These are phyloP conservation scores for Laticauda laticaudata DNA, from an alignment of 2,113 vertebrate species.

Conservation along the genomic window DNA sequence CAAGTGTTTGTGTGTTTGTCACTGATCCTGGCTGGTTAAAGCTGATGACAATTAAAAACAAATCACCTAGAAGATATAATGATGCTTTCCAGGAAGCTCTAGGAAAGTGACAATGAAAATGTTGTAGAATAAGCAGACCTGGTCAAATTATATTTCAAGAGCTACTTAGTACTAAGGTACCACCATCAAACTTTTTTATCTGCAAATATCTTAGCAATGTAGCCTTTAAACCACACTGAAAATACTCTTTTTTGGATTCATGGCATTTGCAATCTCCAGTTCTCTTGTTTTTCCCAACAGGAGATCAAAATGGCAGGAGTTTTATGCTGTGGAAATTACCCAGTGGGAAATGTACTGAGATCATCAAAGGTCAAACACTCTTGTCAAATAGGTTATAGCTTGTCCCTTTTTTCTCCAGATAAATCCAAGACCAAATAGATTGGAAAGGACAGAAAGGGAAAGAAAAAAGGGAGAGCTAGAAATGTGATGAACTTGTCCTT, in stretches of 20 bases:
- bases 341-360: slow-evolving; percentile 7
- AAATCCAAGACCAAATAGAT: slow-evolving; percentile 28
- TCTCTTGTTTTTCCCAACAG: background rate
- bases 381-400: background rate
- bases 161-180: background rate
- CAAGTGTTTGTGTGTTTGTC: background rate
- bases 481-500: slow-evolving; percentile 24
- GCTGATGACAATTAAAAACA: background rate
- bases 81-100: background rate
- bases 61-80: background rate
- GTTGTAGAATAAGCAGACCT: background rate
- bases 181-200: background rate
- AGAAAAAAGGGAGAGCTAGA: slow-evolving; percentile 5
- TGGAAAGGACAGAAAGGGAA: slow-evolving; percentile 13
- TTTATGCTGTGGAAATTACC: background rate
- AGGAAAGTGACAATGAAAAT: background rate
- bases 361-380: slow-evolving; percentile 4
- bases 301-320: fast-evolving
- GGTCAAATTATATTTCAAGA: background rate
- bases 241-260: background rate
- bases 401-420: slow-evolving; percentile 34
- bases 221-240: slow-evolving; percentile 17
- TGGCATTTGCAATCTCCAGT: background rate
- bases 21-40: background rate
- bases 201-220: background rate